phyloP scores from a whole-genome alignment of 92 coral and sea anemone species.

The Epizoanthus rinbou region DNA sequence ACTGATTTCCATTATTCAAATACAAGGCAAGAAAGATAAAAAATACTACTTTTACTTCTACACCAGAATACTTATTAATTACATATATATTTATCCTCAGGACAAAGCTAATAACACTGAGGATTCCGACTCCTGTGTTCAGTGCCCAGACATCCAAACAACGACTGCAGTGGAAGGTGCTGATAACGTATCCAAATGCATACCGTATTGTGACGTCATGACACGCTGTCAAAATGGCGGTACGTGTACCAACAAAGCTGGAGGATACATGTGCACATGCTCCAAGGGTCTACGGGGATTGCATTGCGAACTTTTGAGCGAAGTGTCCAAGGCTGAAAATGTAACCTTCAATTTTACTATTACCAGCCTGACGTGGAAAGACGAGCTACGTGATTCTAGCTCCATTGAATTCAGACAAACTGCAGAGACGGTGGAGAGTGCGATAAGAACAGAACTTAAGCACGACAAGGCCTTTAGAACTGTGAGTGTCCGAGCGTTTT shows the following conservation, averaged over 20 bases:
- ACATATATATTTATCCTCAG: background rate
- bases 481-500: slow-evolving; percentile 41
- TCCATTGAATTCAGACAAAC: slow-evolving; percentile 39
- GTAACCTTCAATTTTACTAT: slow-evolving; percentile 36
- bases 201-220: slow-evolving; percentile 48
- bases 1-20: too few relatives aligned
- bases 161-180: slow-evolving; percentile 48
- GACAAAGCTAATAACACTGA: slow-evolving; percentile 22
- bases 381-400: slow-evolving; percentile 28
- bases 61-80: too few relatives aligned
- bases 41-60: too few relatives aligned
- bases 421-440: slow-evolving; percentile 42
- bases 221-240: slow-evolving; percentile 60
- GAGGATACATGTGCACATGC: slow-evolving; percentile 51
- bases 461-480: slow-evolving; percentile 49
- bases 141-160: slow-evolving; percentile 45
- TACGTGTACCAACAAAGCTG: slow-evolving; percentile 38
- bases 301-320: slow-evolving; percentile 39
- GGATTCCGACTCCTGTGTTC: slow-evolving; percentile 29
- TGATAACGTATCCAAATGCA: slow-evolving; percentile 40
- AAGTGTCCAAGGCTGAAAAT: slow-evolving; percentile 39
- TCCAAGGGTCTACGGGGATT: slow-evolving; percentile 35
- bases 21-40: too few relatives aligned
- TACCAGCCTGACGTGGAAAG: slow-evolving; percentile 39
- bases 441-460: slow-evolving; percentile 36